phyloP scores from a whole-genome alignment of 2,113 vertebrate genomes.

The Equus przewalskii region DNA sequence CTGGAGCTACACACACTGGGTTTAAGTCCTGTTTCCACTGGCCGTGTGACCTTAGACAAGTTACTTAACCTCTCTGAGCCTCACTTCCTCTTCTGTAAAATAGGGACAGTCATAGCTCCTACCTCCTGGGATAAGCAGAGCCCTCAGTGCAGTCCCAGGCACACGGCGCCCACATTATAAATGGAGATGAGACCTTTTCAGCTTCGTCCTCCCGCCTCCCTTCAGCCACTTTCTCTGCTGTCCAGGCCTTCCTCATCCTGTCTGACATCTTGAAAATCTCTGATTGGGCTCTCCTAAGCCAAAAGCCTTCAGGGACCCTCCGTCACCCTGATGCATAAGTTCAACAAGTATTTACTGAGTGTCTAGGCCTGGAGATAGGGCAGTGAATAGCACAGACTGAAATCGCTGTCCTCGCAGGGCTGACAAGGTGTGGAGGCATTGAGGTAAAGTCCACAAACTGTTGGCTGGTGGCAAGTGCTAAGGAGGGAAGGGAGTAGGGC shows the following conservation, averaged over 20 bases:
- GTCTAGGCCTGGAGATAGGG: neutral
- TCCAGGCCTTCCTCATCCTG: neutral
- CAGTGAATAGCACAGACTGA: neutral
- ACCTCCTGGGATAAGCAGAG: neutral
- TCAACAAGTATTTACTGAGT: neutral
- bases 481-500: rapidly evolving
- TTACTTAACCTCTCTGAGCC: neutral
- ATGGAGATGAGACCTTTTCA: neutral
- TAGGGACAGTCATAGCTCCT: neutral
- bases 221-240: neutral
- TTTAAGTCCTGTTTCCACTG: neutral
- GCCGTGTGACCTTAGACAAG: neutral
- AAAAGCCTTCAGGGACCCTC: neutral
- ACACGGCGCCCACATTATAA: rapidly evolving
- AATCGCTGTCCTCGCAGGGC: neutral
- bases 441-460: neutral
- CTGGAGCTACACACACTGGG: neutral
- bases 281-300: neutral
- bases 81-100: neutral
- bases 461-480: neutral
- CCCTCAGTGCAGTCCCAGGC: neutral
- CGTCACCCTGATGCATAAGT: neutral
- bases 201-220: neutral
- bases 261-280: neutral
- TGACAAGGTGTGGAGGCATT: neutral